Base-by-base conservation (phyloP, 1,140 invertebrate species). In the Drosophila yakuba region DNA sequence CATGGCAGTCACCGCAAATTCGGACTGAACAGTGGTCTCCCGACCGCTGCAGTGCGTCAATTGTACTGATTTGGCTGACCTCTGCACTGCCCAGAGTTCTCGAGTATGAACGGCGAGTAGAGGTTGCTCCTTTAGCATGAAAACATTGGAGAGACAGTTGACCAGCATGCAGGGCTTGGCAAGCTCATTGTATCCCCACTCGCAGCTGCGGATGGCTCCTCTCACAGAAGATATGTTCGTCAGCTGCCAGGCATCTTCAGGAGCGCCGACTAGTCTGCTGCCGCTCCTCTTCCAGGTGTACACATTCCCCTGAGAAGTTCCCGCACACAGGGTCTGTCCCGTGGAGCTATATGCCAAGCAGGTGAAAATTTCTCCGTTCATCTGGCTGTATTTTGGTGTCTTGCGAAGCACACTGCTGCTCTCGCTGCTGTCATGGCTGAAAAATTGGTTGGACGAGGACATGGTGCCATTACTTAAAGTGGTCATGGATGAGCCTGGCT, bases 221-320 rank as follows among this genome's bases (percentile, higher is more conserved):
- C 95, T 94, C 3, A 85, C 78, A 3, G 78, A 67, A 12, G 94
- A 95, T 80, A 94, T 94, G 86, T 94, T 96, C 66, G 93, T 94
- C 83, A 94, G 92, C 74, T 94, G 94, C 96, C 96, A 97, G 45
- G 93, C 93, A 78, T 94, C 95, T 86, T 95, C 95, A 2, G 55
- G 90, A 3, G 74, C 59, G 41, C 52, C 59, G 0, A 84, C 71
- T 85, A 92, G 43, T 23, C 64, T 69, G 25, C 61, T 80, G 79
- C 73, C 91, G 92, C 90, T 95, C 94, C 91, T 92, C 54, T 93
- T 93, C 98, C 98, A 99, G 62, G 99, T 95, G 50, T 97, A 97
- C 12, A 99, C 94, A 80, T 96, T 96, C 8, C 98, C 98, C 78
- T 96, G 94, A 84, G 97, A 97, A n/a, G 98, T 98, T 14, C 97